Evolutionary conservation across 2,113 vertebrate genomes (phyloP), one percentile per base, ranked within the genome.

Genomic region (Triplophysa tibetana): DNA sequence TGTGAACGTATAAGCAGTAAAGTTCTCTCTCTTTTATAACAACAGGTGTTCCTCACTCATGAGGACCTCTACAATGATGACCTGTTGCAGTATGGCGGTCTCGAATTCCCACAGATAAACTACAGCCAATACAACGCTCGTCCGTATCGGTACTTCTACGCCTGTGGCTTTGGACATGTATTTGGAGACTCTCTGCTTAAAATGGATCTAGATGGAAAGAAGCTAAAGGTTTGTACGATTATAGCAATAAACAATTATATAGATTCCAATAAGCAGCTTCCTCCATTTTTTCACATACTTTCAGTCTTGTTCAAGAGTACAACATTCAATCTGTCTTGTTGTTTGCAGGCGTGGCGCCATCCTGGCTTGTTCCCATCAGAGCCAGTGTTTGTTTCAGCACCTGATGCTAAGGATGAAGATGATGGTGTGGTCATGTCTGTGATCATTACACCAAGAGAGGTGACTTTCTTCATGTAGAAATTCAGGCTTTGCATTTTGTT

Each of bases 61-160:
- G 96, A 98, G 87, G 92, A 94, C 79, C 94, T 98, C 7, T 72
- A 95, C 80, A 85, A 89, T 0, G 91, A 95, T 6, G 89, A 92
- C 41, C 91, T 97, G 82, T 84, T 94, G 82, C 79, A 93, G 0
- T 92, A 93, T 2, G 95, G 95, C 2, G 95, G 96, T 14, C 78
- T 97, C 24, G 96, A 98, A 88, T 98, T 98, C 83, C 96, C 96
- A 58, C 95, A 95, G 68, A 98, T 98, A 86, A 96, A 98, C 85
- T 98, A 98, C 50, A 62, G 85, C 0, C 17, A 29, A 3, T 93
- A 83, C 92, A 96, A 90, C 0, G 92, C 92, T 24, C 89, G 90
- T 77, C 93, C 92, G 16, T 97, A 98, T 83, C 91, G 88, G 52
- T 98, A 93, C 89, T 95, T 97, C 88, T 98, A 98, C 2, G 94